These are phyloP conservation scores for Tokudaia tokunoshimensis DNA, from an alignment of 2,797 vertebrate species.

Conservation along the genomic window DNA sequence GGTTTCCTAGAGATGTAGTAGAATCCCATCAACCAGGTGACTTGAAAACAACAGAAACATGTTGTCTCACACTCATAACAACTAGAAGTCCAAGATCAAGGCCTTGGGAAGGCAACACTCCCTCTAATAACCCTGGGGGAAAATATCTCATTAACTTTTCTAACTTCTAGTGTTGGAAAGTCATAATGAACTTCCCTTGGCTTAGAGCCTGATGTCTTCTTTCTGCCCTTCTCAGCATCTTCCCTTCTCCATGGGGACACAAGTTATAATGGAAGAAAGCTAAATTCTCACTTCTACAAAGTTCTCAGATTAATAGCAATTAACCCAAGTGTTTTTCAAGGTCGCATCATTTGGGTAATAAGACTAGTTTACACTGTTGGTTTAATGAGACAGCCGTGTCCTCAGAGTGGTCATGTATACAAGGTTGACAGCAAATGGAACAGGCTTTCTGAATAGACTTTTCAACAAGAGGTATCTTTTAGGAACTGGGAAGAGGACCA, in stretches of 20 bases:
- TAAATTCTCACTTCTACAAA: not conserved
- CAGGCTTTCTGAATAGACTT: not conserved
- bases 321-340: slow-evolving; percentile 2
- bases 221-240: not conserved
- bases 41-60: not conserved
- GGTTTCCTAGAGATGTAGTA: not conserved
- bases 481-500: not conserved
- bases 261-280: not conserved
- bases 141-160: not conserved
- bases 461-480: not conserved
- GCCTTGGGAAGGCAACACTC: not conserved
- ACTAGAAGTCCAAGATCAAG: not conserved
- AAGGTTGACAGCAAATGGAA: not conserved
- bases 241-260: not conserved
- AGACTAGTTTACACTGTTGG: not conserved
- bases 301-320: not conserved
- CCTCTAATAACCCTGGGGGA: not conserved
- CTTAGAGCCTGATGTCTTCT: not conserved
- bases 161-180: not conserved
- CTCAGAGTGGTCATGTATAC: not conserved
- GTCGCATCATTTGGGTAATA: not conserved
- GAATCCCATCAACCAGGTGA: not conserved
- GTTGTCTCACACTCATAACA: not conserved
- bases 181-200: too few species aligned
- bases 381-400: not conserved